A percentile compares a stretch with the other conserved stretches of the same genome.
These are phyloP conservation scores for Mactra quadrangularis DNA, from an alignment of 1,140 invertebrate species.

Conservation along the genomic window DNA sequence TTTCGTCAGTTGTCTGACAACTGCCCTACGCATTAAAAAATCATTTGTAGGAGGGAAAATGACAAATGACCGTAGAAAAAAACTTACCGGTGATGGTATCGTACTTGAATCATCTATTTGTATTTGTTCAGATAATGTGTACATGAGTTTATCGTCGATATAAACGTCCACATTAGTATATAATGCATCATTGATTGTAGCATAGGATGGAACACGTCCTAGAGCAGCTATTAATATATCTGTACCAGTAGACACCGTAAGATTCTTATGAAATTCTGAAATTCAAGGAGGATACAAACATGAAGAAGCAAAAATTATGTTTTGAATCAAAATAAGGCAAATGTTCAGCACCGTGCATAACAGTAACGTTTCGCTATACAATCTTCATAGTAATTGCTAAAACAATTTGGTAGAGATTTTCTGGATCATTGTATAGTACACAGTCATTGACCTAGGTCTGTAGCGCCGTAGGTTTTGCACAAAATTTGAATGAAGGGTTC, in stretches of 20 bases:
- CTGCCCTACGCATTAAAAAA: too few relatives aligned
- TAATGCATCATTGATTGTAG: background rate
- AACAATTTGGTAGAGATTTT: background rate
- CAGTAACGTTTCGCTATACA: background rate
- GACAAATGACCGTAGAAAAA: too few relatives aligned
- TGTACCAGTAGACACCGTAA: background rate
- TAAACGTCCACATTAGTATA: constrained; percentile 39
- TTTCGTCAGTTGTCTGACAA: too few relatives aligned
- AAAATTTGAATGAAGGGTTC: too few relatives aligned
- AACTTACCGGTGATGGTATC: constrained; percentile 16
- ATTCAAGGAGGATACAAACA: background rate
- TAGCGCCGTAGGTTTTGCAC: too few relatives aligned
- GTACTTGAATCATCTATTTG: background rate
- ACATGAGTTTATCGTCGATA: constrained; percentile 35
- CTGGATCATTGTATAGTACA: too few relatives aligned
- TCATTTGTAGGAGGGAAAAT: too few relatives aligned
- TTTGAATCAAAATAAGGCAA: background rate
- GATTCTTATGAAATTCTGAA: constrained; percentile 5
- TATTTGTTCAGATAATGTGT: background rate
- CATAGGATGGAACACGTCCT: constrained; percentile 22
- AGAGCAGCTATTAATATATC: background rate
- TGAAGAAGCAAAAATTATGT: constrained; percentile 4
- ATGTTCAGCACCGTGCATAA: background rate
- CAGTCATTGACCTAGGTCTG: too few relatives aligned
- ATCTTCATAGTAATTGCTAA: background rate